Conservation (phyloP, 2,797 vertebrate species). For the Spizella passerina region DNA sequence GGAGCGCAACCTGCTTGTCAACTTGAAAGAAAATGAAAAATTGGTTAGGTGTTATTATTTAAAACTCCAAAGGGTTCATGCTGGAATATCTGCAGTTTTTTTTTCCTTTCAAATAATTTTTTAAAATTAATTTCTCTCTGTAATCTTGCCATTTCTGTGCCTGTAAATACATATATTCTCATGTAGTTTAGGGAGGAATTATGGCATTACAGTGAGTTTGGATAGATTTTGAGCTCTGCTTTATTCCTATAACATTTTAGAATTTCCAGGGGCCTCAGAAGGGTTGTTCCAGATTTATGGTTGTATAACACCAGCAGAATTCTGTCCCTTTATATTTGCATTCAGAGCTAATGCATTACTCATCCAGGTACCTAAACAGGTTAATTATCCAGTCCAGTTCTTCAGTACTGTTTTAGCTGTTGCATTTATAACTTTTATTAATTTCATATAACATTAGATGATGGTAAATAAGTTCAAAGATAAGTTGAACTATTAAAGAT, state of each 20-base stretch:
- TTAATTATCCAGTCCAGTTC: not conserved
- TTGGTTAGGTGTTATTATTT: not conserved
- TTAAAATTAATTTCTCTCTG: not conserved
- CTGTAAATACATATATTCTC: not conserved
- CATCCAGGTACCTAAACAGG: not conserved
- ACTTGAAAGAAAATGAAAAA: not conserved
- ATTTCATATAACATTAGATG: not conserved
- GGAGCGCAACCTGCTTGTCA: not conserved
- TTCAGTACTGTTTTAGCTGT: not conserved
- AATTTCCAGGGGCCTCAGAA: not conserved
- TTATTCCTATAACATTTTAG: not conserved
- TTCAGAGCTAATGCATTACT: not conserved
- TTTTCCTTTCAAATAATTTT: not conserved
- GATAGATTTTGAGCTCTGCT: not conserved
- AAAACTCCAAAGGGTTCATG: not conserved
- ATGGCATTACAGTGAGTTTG: not conserved
- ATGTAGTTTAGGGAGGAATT: not conserved
- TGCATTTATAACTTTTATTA: not conserved
- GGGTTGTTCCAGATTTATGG: not conserved
- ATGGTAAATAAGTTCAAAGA: not conserved
- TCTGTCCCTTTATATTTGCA: not conserved
- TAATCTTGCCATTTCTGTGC: not conserved
- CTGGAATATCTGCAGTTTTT: not conserved
- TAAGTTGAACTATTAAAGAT: not conserved
- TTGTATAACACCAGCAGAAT: not conserved